Conservation (phyloP, 2,888 invertebrate genomes). For the Cryptophagus acutangulus region DNA sequence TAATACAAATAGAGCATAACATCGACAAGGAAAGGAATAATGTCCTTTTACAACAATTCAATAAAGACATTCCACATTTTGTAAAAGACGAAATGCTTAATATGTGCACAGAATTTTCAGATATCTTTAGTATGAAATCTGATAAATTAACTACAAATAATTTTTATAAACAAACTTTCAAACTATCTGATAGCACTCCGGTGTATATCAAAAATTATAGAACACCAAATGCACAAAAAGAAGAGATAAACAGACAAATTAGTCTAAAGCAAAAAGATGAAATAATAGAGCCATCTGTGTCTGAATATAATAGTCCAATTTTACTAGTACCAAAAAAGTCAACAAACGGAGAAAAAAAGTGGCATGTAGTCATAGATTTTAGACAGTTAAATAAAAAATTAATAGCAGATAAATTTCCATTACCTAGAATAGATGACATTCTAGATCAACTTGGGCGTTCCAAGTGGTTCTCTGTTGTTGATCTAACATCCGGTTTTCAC, state of each 20-base stretch:
- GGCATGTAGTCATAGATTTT: constrained; percentile 21
- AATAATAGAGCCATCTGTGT: constrained; percentile 21
- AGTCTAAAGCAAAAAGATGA: constrained; percentile 16
- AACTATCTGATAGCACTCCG: constrained; percentile 17
- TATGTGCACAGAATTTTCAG: constrained; percentile 16
- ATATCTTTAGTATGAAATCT: constrained; percentile 21
- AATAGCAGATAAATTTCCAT: constrained; percentile 20
- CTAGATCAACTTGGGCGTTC: constrained; percentile 21
- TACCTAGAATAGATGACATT: constrained; percentile 23
- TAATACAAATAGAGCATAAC: background rate
- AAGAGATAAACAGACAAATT: constrained; percentile 22
- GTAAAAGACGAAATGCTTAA: constrained; percentile 8
- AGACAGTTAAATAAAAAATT: constrained; percentile 20
- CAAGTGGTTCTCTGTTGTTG: constrained; percentile 22
- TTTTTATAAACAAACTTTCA: constrained; percentile 25
- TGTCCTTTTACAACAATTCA: constrained; percentile 2
- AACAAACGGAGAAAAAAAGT: constrained; percentile 14
- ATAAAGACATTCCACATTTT: constrained; percentile 5
- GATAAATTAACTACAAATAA: constrained; percentile 24
- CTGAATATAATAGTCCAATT: constrained; percentile 24
- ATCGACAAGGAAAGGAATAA: background rate
- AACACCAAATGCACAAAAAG: constrained; percentile 18
- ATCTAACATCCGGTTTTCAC: constrained; percentile 20
- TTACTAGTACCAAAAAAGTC: constrained; percentile 26
- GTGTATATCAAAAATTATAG: constrained; percentile 27